phyloP scores from a whole-genome alignment of 1,140 invertebrate species.

The Propsilocerus akamusi region DNA sequence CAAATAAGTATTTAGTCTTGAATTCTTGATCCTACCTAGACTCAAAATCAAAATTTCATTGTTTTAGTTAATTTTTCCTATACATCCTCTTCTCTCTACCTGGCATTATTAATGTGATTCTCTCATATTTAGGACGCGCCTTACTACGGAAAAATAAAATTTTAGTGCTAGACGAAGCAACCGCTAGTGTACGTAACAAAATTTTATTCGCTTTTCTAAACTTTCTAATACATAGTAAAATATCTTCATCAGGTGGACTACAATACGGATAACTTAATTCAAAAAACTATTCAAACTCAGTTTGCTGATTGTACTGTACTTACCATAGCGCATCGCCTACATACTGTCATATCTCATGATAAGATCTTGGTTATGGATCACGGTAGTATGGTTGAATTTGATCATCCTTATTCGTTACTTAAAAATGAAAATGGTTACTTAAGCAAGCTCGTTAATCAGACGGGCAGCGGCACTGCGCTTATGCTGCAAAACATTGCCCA shows the following conservation, averaged over 20 bases:
- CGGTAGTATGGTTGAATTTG: constrained; percentile 30
- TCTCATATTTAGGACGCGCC: constrained; percentile 27
- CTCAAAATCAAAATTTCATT: no score
- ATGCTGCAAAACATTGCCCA: no score
- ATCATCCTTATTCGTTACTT: constrained; percentile 36
- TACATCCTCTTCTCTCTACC: no score
- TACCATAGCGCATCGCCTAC: constrained; percentile 54
- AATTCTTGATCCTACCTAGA: no score
- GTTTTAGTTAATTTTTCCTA: no score
- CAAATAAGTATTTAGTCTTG: no score
- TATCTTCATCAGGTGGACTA: constrained; percentile 9
- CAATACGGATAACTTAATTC: constrained; percentile 35
- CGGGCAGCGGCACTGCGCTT: no score
- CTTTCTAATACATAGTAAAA: background rate
- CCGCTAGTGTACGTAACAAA: constrained; percentile 31
- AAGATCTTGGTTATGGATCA: constrained; percentile 50
- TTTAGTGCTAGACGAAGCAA: constrained; percentile 39
- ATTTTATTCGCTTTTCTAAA: background rate
- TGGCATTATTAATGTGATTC: no score
- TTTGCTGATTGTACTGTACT: constrained; percentile 44
- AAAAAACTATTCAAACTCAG: constrained; percentile 32
- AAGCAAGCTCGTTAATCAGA: constrained; percentile 13
- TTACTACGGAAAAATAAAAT: constrained; percentile 29
- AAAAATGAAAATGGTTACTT: constrained; percentile 7
- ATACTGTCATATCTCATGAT: constrained; percentile 45